phyloP scores from a whole-genome alignment of 2,797 vertebrate species.

The Tokudaia muenninki region DNA sequence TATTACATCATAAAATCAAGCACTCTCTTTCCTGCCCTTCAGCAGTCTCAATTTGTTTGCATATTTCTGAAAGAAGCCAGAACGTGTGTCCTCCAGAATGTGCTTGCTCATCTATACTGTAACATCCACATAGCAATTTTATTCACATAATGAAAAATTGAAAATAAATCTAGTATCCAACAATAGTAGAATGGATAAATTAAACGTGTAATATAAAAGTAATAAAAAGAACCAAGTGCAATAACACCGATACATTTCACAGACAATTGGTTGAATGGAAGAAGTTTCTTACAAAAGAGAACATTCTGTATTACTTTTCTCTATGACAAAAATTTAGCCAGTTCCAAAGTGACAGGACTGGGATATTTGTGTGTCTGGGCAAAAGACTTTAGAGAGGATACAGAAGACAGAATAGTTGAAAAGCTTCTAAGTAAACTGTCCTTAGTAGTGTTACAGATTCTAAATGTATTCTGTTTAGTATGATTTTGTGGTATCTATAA shows the following conservation, averaged over 20 bases:
- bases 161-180: not conserved
- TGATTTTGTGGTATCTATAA: not conserved
- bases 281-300: not conserved
- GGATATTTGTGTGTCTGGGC: fast-evolving
- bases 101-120: not conserved
- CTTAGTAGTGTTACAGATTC: not conserved
- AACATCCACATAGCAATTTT: not conserved
- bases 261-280: not conserved
- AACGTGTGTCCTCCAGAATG: not conserved
- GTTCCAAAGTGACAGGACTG: not conserved
- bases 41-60: not conserved
- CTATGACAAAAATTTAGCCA: not conserved
- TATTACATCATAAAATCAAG: not conserved
- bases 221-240: conserved; percentile 30
- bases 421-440: not conserved
- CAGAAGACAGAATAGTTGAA: not conserved
- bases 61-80: not conserved
- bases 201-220: not conserved
- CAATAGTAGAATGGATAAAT: not conserved
- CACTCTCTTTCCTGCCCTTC: not conserved
- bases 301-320: not conserved
- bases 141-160: not conserved
- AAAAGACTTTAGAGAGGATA: fast-evolving
- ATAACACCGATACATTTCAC: not conserved
- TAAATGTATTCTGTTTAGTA: not conserved